phyloP scores from a whole-genome alignment of 2,113 vertebrate species.

The Saccopteryx leptura region DNA sequence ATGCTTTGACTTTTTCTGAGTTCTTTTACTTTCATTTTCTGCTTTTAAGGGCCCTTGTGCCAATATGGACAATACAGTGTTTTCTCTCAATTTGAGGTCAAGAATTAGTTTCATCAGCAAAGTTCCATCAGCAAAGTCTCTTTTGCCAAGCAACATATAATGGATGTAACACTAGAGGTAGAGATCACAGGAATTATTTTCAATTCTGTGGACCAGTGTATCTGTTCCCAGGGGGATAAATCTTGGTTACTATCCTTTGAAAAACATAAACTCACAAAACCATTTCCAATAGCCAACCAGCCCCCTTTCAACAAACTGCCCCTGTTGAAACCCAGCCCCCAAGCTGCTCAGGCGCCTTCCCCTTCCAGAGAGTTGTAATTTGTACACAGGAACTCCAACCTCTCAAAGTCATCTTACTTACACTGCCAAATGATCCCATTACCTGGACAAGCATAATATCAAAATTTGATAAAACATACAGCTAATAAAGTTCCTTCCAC shows the following conservation, averaged over 20 bases:
- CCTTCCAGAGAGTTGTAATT: not conserved
- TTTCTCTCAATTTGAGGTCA: not conserved
- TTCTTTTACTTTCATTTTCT: not conserved
- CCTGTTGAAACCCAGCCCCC: not conserved
- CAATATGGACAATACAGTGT: not conserved
- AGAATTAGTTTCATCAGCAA: too few species aligned
- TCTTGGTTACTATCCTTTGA: not conserved
- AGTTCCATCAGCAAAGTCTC: not conserved
- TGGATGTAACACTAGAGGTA: not conserved
- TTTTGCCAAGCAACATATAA: not conserved
- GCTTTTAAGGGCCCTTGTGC: not conserved
- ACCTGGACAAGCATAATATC: not conserved
- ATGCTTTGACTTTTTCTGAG: not conserved
- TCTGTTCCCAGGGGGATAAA: not conserved
- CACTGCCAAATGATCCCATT: not conserved
- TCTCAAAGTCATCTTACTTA: not conserved
- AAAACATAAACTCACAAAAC: not conserved
- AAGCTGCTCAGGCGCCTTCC: not conserved
- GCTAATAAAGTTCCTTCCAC: not conserved
- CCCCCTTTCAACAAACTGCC: not conserved
- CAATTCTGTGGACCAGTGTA: not conserved
- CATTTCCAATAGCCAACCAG: not conserved
- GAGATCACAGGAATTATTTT: not conserved
- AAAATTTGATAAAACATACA: not conserved
- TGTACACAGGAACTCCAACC: not conserved